A percentile compares a stretch with the other conserved stretches of the same genome.
phyloP scores from a whole-genome alignment of 2,888 invertebrate species.

The Rhagonycha lutea region DNA sequence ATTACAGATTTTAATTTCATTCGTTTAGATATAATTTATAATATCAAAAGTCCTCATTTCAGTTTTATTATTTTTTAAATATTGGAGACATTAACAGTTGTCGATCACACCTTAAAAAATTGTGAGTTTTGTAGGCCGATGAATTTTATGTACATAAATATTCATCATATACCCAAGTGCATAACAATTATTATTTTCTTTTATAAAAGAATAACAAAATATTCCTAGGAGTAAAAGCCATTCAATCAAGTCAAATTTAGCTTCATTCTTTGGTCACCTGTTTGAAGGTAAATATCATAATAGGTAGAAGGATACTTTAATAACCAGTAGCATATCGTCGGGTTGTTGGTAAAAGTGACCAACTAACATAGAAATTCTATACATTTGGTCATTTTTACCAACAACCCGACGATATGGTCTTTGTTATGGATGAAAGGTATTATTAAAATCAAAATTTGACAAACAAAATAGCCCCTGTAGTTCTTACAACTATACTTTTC shows the following conservation, averaged over 20 bases:
- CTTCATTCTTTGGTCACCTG: neutral
- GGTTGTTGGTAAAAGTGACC: too few relatives aligned
- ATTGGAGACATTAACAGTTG: neutral
- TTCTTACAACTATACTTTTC: neutral
- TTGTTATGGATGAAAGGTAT: neutral
- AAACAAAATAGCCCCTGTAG: neutral
- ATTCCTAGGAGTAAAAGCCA: neutral
- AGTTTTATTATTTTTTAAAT: neutral
- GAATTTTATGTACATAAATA: neutral
- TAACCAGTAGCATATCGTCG: neutral
- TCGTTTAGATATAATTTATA: neutral
- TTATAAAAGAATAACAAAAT: neutral
- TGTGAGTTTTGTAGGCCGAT: neutral
- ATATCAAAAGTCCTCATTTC: neutral
- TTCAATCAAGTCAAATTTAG: neutral
- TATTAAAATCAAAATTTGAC: neutral
- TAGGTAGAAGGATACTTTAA: neutral
- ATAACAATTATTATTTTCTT: neutral
- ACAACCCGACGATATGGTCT: too few relatives aligned
- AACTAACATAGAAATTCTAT: too few relatives aligned
- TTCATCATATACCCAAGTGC: neutral
- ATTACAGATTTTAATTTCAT: neutral
- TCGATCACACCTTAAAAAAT: neutral
- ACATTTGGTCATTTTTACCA: too few relatives aligned
- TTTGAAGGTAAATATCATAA: neutral